Conservation (phyloP, 2,797 vertebrate species). For the Sebastes dallii region DNA sequence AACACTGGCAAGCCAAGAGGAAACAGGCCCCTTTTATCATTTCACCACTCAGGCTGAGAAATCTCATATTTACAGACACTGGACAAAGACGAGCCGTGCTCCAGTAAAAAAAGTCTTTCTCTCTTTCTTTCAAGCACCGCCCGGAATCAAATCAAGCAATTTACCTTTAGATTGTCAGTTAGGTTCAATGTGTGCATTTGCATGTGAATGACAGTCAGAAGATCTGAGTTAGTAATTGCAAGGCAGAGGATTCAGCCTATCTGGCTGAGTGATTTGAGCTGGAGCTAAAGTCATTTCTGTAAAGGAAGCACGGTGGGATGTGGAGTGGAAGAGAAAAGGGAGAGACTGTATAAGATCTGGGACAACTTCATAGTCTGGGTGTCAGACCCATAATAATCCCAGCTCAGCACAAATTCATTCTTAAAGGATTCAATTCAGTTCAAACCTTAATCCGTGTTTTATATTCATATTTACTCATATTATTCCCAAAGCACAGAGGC, state of each 20-base stretch:
- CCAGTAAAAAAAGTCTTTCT: background rate
- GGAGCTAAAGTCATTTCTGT: slow-evolving; percentile 46
- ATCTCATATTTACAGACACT: slow-evolving; percentile 38
- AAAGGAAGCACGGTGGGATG: slow-evolving; percentile 12
- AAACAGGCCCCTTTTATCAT: slow-evolving; percentile 47
- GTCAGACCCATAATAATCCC: slow-evolving; percentile 2
- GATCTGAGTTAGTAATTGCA: slow-evolving; percentile 15
- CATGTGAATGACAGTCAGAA: slow-evolving; percentile 17
- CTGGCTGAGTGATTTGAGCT: slow-evolving; percentile 36
- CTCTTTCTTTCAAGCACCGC: slow-evolving; percentile 8
- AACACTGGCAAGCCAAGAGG: slow-evolving; percentile 59
- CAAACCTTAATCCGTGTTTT: slow-evolving; percentile 3
- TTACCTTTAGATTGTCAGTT: background rate
- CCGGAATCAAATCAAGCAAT: slow-evolving; percentile 38
- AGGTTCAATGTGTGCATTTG: slow-evolving; percentile 2
- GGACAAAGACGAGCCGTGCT: slow-evolving; percentile 19
- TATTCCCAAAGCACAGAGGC: background rate
- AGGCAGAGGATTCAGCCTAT: slow-evolving; percentile 39
- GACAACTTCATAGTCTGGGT: slow-evolving; percentile 8
- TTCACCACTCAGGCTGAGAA: slow-evolving; percentile 31
- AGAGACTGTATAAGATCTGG: slow-evolving; percentile 4
- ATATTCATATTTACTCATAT: background rate
- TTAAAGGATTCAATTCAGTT: background rate
- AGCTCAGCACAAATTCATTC: slow-evolving; percentile 2
- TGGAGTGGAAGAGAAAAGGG: slow-evolving; percentile 31